phyloP scores from a whole-genome alignment of 2,113 vertebrate genomes.

The Oreocharis arfaki region DNA sequence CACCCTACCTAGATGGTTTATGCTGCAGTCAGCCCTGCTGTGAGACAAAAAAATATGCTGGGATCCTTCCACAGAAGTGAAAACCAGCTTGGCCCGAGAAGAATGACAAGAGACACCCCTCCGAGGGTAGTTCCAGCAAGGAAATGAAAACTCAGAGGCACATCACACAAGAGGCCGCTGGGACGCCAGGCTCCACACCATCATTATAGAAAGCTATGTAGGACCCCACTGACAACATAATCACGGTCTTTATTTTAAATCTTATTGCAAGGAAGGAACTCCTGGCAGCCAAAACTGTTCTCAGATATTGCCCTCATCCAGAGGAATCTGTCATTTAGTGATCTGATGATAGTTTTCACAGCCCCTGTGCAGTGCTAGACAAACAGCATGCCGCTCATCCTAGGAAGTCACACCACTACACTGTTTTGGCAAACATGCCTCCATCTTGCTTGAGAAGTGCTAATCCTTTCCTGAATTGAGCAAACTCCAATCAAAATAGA shows the following conservation, averaged over 20 bases:
- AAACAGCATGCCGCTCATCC: not conserved
- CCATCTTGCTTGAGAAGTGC: not conserved
- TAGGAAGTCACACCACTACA: not conserved
- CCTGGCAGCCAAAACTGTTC: not conserved
- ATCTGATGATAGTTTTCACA: not conserved
- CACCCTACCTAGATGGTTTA: not conserved
- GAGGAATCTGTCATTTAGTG: not conserved
- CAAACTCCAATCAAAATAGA: not conserved
- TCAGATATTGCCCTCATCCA: not conserved
- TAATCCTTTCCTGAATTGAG: constrained; percentile 4
- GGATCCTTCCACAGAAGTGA: not conserved
- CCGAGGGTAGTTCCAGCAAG: not conserved
- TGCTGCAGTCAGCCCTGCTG: not conserved
- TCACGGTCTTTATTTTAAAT: not conserved
- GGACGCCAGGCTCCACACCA: not conserved
- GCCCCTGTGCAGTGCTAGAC: not conserved
- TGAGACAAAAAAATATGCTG: not conserved
- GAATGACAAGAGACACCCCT: not conserved
- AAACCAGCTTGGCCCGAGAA: not conserved
- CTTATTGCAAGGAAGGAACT: not conserved
- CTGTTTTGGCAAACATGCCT: not conserved
- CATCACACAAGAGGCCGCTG: not conserved
- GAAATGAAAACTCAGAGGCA: not conserved
- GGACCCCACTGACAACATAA: not conserved
- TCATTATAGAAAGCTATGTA: not conserved